Conservation (phyloP, 2,888 invertebrate species). For the Callyntrura sp. region DNA sequence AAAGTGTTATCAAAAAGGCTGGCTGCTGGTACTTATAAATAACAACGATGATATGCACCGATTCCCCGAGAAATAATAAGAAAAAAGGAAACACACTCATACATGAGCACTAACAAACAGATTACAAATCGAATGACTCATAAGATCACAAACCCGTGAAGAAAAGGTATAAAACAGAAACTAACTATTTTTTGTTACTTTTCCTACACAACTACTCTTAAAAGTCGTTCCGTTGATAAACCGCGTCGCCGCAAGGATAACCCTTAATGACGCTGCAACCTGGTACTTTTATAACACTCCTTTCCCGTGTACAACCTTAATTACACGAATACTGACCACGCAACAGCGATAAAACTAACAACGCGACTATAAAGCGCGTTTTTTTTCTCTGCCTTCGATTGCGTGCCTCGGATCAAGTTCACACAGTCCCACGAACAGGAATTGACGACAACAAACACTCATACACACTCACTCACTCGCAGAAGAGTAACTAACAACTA, state of each 20-base stretch:
- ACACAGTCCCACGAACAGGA: too few species aligned
- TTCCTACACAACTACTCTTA: neutral
- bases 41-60: too few species aligned
- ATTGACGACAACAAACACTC: too few species aligned
- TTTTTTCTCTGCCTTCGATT: too few species aligned
- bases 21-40: too few species aligned
- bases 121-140: neutral
- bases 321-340: constrained; percentile 22
- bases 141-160: constrained; percentile 1
- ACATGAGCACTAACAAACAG: too few species aligned
- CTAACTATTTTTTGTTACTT: too few species aligned
- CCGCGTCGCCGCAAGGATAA: neutral
- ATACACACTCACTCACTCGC: too few species aligned
- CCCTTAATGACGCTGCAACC: neutral
- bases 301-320: constrained; percentile 15
- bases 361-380: neutral
- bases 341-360: neutral
- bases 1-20: too few species aligned
- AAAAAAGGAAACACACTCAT: too few species aligned
- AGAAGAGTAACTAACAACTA: too few species aligned
- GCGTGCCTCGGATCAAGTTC: constrained; percentile 41
- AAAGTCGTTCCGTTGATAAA: neutral
- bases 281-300: neutral
- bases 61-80: too few species aligned
- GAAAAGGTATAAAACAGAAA: neutral